A percentile compares a stretch with the other conserved stretches of the same genome.
Evolutionary conservation across 2,888 invertebrate genomes (phyloP).

Genomic region (Caenorhabditis panamensis): DNA sequence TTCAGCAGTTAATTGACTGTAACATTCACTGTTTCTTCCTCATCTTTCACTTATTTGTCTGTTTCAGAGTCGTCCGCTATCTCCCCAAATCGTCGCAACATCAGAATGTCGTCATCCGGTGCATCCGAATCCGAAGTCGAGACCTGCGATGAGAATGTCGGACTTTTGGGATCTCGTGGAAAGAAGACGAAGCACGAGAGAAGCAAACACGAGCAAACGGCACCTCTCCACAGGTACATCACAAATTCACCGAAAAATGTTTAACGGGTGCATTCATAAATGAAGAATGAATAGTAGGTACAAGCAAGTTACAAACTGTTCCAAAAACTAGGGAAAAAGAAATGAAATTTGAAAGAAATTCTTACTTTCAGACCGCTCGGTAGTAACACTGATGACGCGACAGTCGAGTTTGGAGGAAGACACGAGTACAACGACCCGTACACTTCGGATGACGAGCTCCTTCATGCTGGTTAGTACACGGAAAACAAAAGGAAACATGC

Average conservation of each 20-base stretch:
- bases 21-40: constrained; percentile 9
- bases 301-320: too few relatives aligned
- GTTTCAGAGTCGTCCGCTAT: constrained; percentile 56
- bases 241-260: constrained; percentile 3
- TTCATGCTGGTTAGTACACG: constrained; percentile 53
- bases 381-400: constrained; percentile 49
- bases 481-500: constrained; percentile 3
- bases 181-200: constrained; percentile 41
- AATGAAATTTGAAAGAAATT: too few relatives aligned
- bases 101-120: constrained; percentile 61
- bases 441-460: constrained; percentile 72
- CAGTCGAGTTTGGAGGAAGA: constrained; percentile 58
- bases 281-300: background rate
- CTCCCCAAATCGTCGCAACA: constrained; percentile 47
- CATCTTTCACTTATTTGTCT: background rate
- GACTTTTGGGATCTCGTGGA: constrained; percentile 50
- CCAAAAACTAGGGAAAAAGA: too few relatives aligned
- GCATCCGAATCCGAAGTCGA: constrained; percentile 64
- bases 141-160: constrained; percentile 64
- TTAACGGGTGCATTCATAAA: too few relatives aligned
- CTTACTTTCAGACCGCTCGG: constrained; percentile 62
- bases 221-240: constrained; percentile 54
- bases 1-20: constrained; percentile 1
- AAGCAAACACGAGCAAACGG: constrained; percentile 39
- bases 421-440: constrained; percentile 49